Conservation (phyloP, 1,140 invertebrate species). For the Aphis craccivora region DNA sequence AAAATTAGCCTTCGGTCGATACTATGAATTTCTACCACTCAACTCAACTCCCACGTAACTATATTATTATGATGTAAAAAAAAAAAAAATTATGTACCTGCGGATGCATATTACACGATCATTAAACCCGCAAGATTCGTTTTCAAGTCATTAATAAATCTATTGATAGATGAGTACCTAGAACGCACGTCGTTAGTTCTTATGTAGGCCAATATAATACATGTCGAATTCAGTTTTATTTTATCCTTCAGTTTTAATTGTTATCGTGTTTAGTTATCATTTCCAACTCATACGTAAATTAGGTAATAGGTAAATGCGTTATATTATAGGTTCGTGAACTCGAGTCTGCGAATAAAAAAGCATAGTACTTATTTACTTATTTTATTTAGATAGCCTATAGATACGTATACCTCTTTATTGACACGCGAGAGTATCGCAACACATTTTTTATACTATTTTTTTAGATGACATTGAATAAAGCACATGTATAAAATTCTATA, state of each 20-base stretch:
- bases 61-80: background rate
- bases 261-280: background rate
- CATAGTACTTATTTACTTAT: background rate
- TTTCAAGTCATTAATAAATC: slow-evolving; percentile 5
- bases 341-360: too few species aligned
- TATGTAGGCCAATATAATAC: background rate
- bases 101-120: background rate
- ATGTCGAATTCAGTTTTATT: background rate
- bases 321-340: background rate
- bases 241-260: slow-evolving; percentile 28
- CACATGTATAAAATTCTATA: background rate
- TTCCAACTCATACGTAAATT: background rate
- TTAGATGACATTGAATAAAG: slow-evolving; percentile 7
- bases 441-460: background rate
- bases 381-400: background rate
- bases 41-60: background rate
- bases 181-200: background rate
- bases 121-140: background rate
- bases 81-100: background rate
- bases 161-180: background rate
- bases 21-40: background rate
- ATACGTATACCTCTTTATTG: background rate
- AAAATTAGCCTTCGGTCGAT: background rate
- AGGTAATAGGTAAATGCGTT: background rate
- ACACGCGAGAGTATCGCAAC: background rate